Base-by-base conservation (phyloP, 2,888 invertebrate species). In the Pyrrhia umbra region DNA sequence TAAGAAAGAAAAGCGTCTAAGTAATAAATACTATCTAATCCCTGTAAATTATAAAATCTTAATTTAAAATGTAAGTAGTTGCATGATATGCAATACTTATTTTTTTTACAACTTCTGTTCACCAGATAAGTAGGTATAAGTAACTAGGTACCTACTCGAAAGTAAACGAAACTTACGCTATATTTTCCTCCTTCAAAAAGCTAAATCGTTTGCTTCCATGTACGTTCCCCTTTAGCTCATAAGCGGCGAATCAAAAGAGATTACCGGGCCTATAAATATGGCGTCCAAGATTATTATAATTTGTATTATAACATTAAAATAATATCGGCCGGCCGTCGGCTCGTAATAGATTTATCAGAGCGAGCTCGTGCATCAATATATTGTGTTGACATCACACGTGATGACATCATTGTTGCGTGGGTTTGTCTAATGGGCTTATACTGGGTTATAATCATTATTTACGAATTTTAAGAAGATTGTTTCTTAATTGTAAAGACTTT, bases 251-350 rank as follows among this genome's bases (percentile, higher is more conserved):
- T 91, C 93, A 88, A 92, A 94, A 88, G 89, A 90, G 92, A 89
- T 93, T 92, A 93, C 75, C 85, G 82, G 82, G 80, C 88, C 89
- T 86, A 93, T 93, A 94, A 93, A 94, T 94, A 93, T 90, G 88
- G 90, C 87, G 85, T 88, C 83, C 81, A 86, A 91, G 92, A 93
- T 92, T 93, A 92, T 92, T 86, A 93, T 92, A 93, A 94, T 93
- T 92, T 92, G 90, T 93, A 93, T 93, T 92, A 92, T 92, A 93
- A 92, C 91, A 92, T 92, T 91, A 92, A 88, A 91, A 92, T 92
- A 92, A 93, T 92, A 92, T 92, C 89, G 88, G 85, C 82, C 79
- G 80, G 79, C 80, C 83, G 88, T 84, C 85, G 88, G 84, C 83
- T 85, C 80, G 82, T 92, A 93, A 94, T 93, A 93, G 93, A 93